A percentile compares a stretch with the other conserved stretches of the same genome.
Conservation (phyloP, 1,140 invertebrate species). For the Antheraea mylitta region DNA sequence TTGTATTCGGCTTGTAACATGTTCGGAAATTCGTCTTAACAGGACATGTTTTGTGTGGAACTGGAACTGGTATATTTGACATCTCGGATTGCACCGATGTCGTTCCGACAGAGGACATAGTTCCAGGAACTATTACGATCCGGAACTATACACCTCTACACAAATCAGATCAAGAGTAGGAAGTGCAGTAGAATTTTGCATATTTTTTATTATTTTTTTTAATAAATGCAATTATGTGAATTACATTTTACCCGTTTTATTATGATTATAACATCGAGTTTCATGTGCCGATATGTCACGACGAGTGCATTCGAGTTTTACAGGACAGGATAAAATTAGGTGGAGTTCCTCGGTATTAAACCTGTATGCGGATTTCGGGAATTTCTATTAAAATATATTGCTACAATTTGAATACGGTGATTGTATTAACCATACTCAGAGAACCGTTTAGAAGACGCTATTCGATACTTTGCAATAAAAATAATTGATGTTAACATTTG, state of each 20-base stretch:
- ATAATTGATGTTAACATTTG: constrained; percentile 62
- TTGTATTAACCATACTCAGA: neutral
- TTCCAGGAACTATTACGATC: no score
- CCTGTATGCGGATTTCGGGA: neutral
- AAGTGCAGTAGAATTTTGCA: constrained; percentile 59
- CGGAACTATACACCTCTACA: no score
- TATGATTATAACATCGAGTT: neutral
- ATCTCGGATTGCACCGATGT: no score
- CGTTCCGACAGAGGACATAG: no score
- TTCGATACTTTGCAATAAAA: constrained; percentile 24
- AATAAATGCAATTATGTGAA: constrained; percentile 58
- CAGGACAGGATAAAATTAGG: constrained; percentile 56
- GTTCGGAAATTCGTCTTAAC: no score
- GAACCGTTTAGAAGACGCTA: neutral
- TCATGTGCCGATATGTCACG: neutral
- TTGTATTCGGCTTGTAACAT: no score
- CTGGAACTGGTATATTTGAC: no score
- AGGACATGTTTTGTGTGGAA: no score
- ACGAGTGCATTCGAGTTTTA: constrained; percentile 18
- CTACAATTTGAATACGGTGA: neutral
- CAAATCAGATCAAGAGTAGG: constrained; percentile 50
- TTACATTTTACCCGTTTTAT: neutral
- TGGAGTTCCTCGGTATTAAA: constrained; percentile 35
- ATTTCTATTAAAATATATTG: neutral
- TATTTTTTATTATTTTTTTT: constrained; percentile 59